Conservation (phyloP, 1,140 invertebrate species). For the Psix sp. region DNA sequence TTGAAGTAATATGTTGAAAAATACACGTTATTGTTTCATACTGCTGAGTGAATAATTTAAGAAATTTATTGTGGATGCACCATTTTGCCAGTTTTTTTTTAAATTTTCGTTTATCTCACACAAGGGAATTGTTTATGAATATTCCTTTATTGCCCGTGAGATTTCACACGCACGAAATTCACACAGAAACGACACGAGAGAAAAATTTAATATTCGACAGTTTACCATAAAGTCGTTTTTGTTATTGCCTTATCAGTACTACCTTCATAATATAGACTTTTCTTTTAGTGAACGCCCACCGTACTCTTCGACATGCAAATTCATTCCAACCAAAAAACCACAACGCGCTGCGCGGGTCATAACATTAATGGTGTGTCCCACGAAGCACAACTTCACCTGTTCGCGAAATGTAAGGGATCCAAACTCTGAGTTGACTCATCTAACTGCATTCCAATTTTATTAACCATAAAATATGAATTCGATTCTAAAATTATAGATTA, state of each 20-base stretch:
- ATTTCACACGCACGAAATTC: constrained; percentile 48
- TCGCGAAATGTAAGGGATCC: constrained; percentile 41
- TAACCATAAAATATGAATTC: constrained; percentile 27
- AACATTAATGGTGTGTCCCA: constrained; percentile 51
- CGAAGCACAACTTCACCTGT: constrained; percentile 41
- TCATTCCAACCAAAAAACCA: constrained; percentile 24
- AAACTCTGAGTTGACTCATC: constrained; percentile 24
- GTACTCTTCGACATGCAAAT: constrained; percentile 56
- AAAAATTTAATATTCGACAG: constrained; percentile 55
- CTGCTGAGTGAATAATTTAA: constrained; percentile 18
- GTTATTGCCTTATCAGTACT: constrained; percentile 52
- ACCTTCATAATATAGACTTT: constrained; percentile 57
- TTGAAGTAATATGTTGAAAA: too few relatives aligned
- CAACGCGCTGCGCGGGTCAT: constrained; percentile 38
- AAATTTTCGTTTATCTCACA: constrained; percentile 32
- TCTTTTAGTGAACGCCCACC: constrained; percentile 53
- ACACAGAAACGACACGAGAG: constrained; percentile 37
- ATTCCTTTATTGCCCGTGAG: constrained; percentile 43
- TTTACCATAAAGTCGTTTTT: constrained; percentile 52
- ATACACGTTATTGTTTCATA: background rate
- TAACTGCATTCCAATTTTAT: constrained; percentile 35
- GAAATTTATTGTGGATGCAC: constrained; percentile 35
- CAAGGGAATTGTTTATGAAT: constrained; percentile 47
- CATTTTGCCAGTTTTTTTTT: constrained; percentile 27
- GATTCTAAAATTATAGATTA: constrained; percentile 37